These are phyloP conservation scores for Mugil cephalus DNA, from an alignment of 2,113 vertebrate genomes.

Conservation along the genomic window DNA sequence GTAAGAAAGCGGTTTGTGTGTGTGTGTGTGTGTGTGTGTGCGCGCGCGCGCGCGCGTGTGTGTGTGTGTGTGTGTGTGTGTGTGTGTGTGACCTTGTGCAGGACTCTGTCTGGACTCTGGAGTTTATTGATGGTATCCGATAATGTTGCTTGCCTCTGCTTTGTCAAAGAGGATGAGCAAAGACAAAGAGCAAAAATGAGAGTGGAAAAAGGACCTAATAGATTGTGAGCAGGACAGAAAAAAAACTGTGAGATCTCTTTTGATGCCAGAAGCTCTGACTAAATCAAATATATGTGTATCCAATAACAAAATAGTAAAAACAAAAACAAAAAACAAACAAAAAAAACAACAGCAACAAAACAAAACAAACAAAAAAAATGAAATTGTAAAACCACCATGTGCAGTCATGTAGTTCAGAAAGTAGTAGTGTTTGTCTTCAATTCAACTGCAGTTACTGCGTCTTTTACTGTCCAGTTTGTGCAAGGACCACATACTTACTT, in stretches of 20 bases:
- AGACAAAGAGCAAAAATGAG: slow-evolving; percentile 8
- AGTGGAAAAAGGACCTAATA: not conserved
- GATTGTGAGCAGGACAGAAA: not conserved
- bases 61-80: not conserved
- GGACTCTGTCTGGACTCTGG: slow-evolving; percentile 21
- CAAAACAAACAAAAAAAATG: no score
- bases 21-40: not conserved
- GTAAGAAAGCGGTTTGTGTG: slow-evolving; percentile 20
- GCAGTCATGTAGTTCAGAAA: not conserved
- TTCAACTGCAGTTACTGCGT: not conserved
- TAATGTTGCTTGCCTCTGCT: slow-evolving; percentile 5
- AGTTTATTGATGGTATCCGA: slow-evolving; percentile 41
- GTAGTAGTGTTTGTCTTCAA: no score
- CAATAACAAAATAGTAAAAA: not conserved
- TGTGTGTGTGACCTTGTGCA: slow-evolving; percentile 10
- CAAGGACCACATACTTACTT: not conserved
- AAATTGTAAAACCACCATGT: not conserved
- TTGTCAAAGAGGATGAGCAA: slow-evolving; percentile 32
- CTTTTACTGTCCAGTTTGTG: not conserved
- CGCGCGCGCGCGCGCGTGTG: no score
- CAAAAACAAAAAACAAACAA: no score
- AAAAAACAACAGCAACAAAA: no score
- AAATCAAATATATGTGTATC: not conserved
- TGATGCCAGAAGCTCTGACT: not conserved
- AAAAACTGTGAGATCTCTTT: not conserved